phyloP scores from a whole-genome alignment of 2,113 vertebrate genomes.

The Suncus etruscus region DNA sequence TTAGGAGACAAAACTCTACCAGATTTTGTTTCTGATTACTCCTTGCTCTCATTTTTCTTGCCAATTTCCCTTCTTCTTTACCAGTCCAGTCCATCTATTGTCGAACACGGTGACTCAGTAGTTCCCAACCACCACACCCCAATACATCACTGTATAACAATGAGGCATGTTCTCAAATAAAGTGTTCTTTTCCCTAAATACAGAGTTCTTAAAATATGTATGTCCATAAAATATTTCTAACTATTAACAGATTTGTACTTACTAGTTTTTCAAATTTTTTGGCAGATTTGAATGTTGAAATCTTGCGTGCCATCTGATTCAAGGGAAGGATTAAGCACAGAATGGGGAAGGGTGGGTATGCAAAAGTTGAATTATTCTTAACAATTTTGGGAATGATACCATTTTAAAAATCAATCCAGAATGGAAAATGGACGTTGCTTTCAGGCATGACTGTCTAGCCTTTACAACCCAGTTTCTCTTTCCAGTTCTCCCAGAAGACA shows the following conservation, averaged over 20 bases:
- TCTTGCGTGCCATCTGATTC: conserved; percentile 65
- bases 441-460: conserved; percentile 65
- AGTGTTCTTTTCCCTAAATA: background rate
- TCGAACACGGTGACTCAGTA: background rate
- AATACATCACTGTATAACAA: background rate
- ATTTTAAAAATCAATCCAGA: conserved; percentile 75
- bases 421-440: conserved; percentile 74
- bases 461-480: conserved; percentile 67
- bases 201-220: conserved; percentile 51
- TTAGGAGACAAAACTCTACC: background rate
- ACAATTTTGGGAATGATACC: conserved; percentile 67
- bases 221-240: conserved; percentile 65
- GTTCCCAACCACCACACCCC: background rate
- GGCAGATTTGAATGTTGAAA: conserved; percentile 60
- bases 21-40: background rate
- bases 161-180: background rate
- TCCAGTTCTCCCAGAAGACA: conserved; percentile 67
- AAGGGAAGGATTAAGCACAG: conserved; percentile 55
- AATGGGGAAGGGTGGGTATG: conserved; percentile 38
- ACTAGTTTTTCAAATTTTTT: conserved; percentile 51
- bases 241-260: conserved; percentile 66
- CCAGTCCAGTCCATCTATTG: background rate
- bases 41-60: background rate
- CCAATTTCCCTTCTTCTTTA: background rate
- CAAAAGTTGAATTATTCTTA: conserved; percentile 55